phyloP scores from a whole-genome alignment of 2,888 invertebrate species.

The Sceliomorpha sp. region DNA sequence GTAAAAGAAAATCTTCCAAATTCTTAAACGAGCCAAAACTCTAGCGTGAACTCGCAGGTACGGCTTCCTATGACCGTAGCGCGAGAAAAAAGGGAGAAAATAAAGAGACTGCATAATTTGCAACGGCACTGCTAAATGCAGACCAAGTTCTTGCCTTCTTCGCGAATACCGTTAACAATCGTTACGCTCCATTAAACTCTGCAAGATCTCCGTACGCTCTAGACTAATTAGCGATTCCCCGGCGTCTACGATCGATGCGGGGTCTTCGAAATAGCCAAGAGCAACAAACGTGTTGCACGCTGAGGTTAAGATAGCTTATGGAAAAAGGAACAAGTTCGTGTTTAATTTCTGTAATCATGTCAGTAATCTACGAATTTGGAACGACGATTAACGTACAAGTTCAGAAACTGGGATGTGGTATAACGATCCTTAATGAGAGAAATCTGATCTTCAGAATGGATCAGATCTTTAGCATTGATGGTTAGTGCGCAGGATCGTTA shows the following conservation, averaged over 20 bases:
- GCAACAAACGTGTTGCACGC: conserved; percentile 6
- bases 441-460: too few relatives aligned
- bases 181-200: conserved; percentile 67
- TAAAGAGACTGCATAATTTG: conserved; percentile 29
- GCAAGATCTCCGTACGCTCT: conserved; percentile 34
- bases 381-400: too few relatives aligned
- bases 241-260: conserved; percentile 56
- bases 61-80: neutral
- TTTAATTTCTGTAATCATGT: too few relatives aligned
- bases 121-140: conserved; percentile 45
- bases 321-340: neutral
- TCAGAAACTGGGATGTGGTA: too few relatives aligned
- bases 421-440: too few relatives aligned
- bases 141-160: conserved; percentile 54
- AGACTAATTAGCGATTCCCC: conserved; percentile 68
- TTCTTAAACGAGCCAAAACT: neutral
- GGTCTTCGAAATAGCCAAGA: conserved; percentile 20
- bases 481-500: too few relatives aligned
- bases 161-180: conserved; percentile 71
- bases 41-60: neutral
- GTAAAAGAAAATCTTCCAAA: too few relatives aligned
- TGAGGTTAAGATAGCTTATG: conserved; percentile 9
- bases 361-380: too few relatives aligned
- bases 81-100: conserved; percentile 3
- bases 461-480: too few relatives aligned